Base-by-base conservation (phyloP, 2,888 invertebrate genomes). In the Ormyrus rosae region DNA sequence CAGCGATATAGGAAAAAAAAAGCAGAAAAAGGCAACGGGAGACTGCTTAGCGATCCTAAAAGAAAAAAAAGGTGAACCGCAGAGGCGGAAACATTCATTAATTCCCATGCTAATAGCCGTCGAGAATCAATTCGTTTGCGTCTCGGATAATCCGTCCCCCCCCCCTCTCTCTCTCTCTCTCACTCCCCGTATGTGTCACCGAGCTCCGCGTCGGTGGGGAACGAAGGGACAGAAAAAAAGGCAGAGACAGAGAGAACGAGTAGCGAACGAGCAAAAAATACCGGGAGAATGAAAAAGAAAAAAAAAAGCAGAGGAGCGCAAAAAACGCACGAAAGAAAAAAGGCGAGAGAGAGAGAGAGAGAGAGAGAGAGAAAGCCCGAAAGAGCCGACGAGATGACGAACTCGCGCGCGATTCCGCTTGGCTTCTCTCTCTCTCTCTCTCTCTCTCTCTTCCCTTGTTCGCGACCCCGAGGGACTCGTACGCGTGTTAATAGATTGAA, bases 401-500 rank as follows among this genome's bases (percentile, higher is more conserved):
- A 58, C n/a, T 8, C 34, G 19, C 61, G 19, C 61, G 50, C 67
- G 75, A 75, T 75, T 75, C 75, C 68, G 75, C 53, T 75, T 75
- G 75, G 75, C 75, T 68, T 67, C 71, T 53, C 53, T 53, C 53
- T 61, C 61, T 5, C 19, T 51, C 61, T 11, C 19, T 45, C 61
- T 34, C 50, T 69, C 56, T 56, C 56, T 56, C 51, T 56, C 13
- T 58, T 55, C 60, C 51, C 53, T 58, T 34, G 11, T 65, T 60
- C 68, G 8, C 67, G 71, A 78, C 60, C 60, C 53, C 72, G 67
- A 55, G 65, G 72, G 69, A 70, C 53, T 69, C 69, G 56, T 55
- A 55, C 50, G 58, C 64, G 70, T 78, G 73, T 78, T 81, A 81
- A 78, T 75, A 81, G 71, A 81, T 81, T 81, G 81, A 81, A 78